Evolutionary conservation across 2,113 vertebrate species (phyloP).

Genomic region (Vicugna pacos): DNA sequence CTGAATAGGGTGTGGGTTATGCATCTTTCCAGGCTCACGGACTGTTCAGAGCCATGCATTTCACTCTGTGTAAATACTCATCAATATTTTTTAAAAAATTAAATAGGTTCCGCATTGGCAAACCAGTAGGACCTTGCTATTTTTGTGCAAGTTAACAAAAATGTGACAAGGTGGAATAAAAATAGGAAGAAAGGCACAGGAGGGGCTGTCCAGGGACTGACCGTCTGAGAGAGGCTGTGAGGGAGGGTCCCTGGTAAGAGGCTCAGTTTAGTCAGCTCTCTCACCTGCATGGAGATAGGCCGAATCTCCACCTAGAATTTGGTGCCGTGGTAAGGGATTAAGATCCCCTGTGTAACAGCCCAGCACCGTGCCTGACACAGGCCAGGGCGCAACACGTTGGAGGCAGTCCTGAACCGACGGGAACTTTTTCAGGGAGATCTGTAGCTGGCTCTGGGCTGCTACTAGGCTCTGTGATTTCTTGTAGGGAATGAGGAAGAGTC

Average conservation of each 20-base stretch:
- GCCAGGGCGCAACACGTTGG: accelerated
- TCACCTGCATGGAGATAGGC: neutral
- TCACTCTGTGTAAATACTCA: neutral
- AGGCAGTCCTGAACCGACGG: neutral
- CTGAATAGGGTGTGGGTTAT: neutral
- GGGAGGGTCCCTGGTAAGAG: neutral
- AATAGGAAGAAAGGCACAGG: neutral
- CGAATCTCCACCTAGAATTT: neutral
- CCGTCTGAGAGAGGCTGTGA: accelerated
- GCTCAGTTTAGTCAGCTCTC: no score
- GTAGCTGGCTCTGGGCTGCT: neutral
- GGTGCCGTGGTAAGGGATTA: neutral
- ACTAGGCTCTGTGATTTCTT: neutral
- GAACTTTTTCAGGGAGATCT: neutral
- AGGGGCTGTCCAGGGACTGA: neutral
- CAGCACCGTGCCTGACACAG: neutral
- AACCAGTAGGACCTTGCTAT: neutral
- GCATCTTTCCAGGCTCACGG: neutral
- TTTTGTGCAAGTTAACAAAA: neutral
- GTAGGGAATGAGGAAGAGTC: no score
- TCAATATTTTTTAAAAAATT: neutral
- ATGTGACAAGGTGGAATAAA: neutral
- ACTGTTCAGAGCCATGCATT: neutral
- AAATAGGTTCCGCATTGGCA: neutral
- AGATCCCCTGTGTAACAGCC: neutral